Evolutionary conservation across 1,140 invertebrate genomes (phyloP).

Genomic region (Saxidomus purpurata): DNA sequence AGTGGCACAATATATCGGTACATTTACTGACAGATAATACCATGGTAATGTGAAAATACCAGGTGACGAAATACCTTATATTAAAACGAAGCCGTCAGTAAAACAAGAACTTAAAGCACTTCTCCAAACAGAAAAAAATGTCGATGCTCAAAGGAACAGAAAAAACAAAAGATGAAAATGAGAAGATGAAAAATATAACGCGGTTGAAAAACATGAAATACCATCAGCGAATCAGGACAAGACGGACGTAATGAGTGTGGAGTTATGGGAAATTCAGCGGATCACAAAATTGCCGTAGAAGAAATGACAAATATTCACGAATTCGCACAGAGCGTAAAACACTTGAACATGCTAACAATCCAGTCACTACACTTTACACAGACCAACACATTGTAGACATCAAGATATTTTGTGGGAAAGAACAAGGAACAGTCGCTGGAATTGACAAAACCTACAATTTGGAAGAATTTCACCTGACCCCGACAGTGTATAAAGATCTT

Average conservation of each 20-base stretch:
- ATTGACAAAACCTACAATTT: constrained; percentile 46
- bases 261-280: not conserved
- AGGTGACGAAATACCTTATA: not conserved
- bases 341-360: constrained; percentile 8
- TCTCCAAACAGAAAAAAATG: not conserved
- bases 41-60: constrained; percentile 6
- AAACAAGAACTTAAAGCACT: not conserved
- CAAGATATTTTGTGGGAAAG: constrained; percentile 4
- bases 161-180: not conserved
- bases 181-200: not conserved
- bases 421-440: not conserved
- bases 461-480: constrained; percentile 27
- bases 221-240: not conserved
- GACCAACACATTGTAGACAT: constrained; percentile 30
- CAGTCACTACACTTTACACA: constrained; percentile 15
- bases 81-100: not conserved
- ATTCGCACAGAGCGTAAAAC: constrained; percentile 32
- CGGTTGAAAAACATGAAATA: constrained; percentile 21
- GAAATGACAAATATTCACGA: constrained; percentile 25
- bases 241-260: not conserved
- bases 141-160: not conserved
- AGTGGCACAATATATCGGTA: not conserved
- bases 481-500: constrained; percentile 24
- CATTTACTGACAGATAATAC: not conserved
- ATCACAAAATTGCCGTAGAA: constrained; percentile 12